A percentile compares a stretch with the other conserved stretches of the same genome.
Conservation (phyloP, 2,113 vertebrate genomes). For the Corvus hawaiiensis region DNA sequence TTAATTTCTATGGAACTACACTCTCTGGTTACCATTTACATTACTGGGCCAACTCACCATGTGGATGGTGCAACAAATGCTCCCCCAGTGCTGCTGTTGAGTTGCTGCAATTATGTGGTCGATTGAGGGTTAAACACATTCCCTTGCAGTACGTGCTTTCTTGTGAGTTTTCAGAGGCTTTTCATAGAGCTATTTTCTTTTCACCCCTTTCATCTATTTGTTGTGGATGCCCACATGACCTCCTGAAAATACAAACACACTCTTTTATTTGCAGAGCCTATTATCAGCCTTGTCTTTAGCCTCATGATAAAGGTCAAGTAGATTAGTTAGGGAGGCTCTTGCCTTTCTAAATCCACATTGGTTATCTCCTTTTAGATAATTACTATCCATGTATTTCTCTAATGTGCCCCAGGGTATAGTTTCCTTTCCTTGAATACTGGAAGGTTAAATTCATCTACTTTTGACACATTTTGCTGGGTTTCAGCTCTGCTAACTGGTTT, state of each 20-base stretch:
- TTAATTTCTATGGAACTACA: background rate
- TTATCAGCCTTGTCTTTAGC: slow-evolving; percentile 33
- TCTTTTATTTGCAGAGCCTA: slow-evolving; percentile 10
- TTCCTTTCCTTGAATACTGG: slow-evolving; percentile 14
- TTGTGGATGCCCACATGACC: slow-evolving; percentile 30
- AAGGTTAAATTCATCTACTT: slow-evolving; percentile 19
- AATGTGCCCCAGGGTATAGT: background rate
- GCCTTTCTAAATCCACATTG: slow-evolving; percentile 6
- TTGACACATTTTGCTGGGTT: background rate
- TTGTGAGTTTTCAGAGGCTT: background rate
- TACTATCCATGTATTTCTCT: slow-evolving; percentile 31
- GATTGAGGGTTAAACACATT: background rate
- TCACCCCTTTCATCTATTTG: background rate
- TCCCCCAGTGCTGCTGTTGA: background rate
- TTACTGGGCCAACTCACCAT: background rate
- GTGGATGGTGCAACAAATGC: background rate
- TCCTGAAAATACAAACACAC: slow-evolving; percentile 30
- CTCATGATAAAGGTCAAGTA: slow-evolving; percentile 46
- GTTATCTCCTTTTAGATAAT: slow-evolving; percentile 54
- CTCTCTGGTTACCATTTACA: background rate
- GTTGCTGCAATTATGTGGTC: background rate
- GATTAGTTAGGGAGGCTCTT: slow-evolving; percentile 47
- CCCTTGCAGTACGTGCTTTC: background rate
- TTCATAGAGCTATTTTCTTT: slow-evolving; percentile 24
- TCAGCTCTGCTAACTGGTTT: background rate